Percentiles rank a stretch among this genome's conserved stretches.
Evolutionary conservation across 92 coral and sea anemone species (phyloP).

Genomic region (Scolanthus callimorphus): DNA sequence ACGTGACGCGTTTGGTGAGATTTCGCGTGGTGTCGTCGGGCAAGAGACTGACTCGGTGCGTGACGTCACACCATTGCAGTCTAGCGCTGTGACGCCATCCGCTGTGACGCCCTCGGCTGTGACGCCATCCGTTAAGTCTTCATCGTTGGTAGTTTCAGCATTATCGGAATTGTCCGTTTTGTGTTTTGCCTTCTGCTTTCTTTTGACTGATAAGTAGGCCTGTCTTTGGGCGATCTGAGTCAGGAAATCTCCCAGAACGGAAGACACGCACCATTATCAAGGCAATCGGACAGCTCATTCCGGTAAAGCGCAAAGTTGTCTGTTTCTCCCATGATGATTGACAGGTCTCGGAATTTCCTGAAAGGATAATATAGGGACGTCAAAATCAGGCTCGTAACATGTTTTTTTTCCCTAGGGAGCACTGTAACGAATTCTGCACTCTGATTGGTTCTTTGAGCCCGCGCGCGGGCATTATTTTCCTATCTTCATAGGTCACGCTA

Average conservation of each 20-base stretch:
- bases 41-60: constrained; percentile 11
- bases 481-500: too few relatives aligned
- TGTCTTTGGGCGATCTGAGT: constrained; percentile 95
- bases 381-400: too few relatives aligned
- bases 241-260: constrained; percentile 94
- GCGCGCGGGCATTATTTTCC: too few relatives aligned
- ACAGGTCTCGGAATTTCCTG: constrained; percentile 92
- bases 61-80: constrained; percentile 30
- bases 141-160: constrained; percentile 19
- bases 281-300: constrained; percentile 52
- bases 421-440: too few relatives aligned
- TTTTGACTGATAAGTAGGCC: constrained; percentile 72
- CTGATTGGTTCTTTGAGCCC: too few relatives aligned
- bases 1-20: constrained; percentile 29
- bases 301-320: constrained; percentile 91
- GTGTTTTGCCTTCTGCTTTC: constrained; percentile 36
- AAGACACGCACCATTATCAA: constrained; percentile 62
- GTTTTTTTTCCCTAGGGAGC: too few relatives aligned
- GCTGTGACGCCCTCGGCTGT: constrained; percentile 7
- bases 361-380: too few relatives aligned
- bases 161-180: constrained; percentile 15
- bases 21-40: constrained; percentile 41
- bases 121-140: not conserved
- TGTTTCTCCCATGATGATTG: constrained; percentile 87
- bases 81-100: constrained; percentile 29